phyloP scores from a whole-genome alignment of 2,113 vertebrate species.

The Mirounga angustirostris region DNA sequence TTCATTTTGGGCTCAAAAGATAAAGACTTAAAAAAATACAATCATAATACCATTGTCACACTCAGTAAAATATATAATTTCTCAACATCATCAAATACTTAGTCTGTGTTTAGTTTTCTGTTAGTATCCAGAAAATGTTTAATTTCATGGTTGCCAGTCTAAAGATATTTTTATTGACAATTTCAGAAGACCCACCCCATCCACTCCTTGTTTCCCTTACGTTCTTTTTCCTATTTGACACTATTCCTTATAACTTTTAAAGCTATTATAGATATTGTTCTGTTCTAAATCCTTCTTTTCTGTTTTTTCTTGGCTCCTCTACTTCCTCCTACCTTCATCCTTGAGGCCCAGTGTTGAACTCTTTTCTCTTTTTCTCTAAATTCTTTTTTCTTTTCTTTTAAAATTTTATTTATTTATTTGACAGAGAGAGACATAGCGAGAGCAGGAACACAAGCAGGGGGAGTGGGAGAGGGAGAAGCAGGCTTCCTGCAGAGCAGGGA shows the following conservation, averaged over 20 bases:
- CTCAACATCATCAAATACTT: neutral
- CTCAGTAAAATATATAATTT: neutral
- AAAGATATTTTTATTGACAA: neutral
- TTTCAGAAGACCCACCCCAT: neutral
- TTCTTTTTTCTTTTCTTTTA: neutral
- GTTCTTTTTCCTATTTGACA: neutral
- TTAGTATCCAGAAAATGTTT: neutral
- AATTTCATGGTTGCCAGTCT: neutral
- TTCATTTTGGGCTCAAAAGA: neutral
- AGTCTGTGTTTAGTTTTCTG: neutral
- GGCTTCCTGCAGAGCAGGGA: neutral
- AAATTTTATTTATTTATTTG: no score
- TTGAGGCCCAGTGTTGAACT: neutral
- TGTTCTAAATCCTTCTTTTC: slow-evolving; percentile 25
- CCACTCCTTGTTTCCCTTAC: slow-evolving; percentile 11
- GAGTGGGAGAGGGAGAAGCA: neutral
- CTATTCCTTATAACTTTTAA: slow-evolving; percentile 16
- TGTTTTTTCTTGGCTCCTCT: slow-evolving; percentile 18
- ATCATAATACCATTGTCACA: neutral
- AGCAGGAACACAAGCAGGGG: neutral
- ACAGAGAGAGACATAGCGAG: neutral
- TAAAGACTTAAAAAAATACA: neutral
- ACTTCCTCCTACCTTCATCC: neutral
- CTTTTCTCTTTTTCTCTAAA: neutral
- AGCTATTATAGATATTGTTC: neutral